phyloP scores from a whole-genome alignment of 2,888 invertebrate genomes.

The Teinopalpus imperialis region DNA sequence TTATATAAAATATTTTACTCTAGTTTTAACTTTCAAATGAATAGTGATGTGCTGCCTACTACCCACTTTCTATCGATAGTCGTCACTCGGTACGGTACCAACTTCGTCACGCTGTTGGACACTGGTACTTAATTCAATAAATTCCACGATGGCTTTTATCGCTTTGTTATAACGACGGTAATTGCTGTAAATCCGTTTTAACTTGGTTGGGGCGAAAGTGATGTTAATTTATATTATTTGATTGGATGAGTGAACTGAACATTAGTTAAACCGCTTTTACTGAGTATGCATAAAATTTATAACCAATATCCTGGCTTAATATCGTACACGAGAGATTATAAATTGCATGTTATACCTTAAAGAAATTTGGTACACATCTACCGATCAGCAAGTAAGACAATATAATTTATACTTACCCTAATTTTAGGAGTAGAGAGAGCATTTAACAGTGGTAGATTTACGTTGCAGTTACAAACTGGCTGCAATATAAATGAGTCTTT shows the following conservation, averaged over 20 bases:
- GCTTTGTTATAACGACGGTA: conserved; percentile 3
- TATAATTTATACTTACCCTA: too few species aligned
- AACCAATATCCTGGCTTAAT: too few species aligned
- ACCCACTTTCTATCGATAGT: conserved; percentile 18
- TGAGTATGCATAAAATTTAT: too few species aligned
- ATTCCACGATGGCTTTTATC: conserved; percentile 2
- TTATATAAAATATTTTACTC: too few species aligned
- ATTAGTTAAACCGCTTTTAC: not conserved
- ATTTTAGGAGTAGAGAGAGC: too few species aligned
- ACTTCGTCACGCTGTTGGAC: conserved; percentile 5
- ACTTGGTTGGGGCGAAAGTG: conserved; percentile 18
- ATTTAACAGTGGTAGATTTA: too few species aligned
- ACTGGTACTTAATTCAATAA: conserved; percentile 4
- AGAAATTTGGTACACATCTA: too few species aligned
- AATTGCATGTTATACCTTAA: too few species aligned
- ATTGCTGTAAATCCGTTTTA: not conserved
- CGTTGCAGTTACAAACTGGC: too few species aligned
- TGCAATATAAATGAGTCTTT: too few species aligned
- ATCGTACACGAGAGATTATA: too few species aligned
- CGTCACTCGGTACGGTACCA: conserved; percentile 9
- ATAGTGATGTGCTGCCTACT: conserved; percentile 9
- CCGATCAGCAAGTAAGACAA: too few species aligned
- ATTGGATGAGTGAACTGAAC: conserved; percentile 11
- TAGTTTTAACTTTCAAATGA: conserved; percentile 16
- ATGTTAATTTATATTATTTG: conserved; percentile 12